phyloP scores from a whole-genome alignment of 2,113 vertebrate species.

The Proterorhinus semilunaris region DNA sequence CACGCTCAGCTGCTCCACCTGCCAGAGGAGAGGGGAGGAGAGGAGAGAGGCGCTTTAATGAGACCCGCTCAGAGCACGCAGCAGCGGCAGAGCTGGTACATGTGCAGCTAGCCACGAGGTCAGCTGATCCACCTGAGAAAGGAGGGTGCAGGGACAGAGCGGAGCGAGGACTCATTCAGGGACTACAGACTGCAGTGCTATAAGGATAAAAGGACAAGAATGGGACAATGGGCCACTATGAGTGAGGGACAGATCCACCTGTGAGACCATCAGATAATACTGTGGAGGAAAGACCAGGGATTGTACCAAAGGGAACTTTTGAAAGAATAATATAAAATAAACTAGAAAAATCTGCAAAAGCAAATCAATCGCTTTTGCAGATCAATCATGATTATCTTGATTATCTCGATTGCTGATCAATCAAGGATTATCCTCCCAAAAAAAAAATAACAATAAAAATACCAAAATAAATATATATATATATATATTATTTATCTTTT shows the following conservation, averaged over 20 bases:
- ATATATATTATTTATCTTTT: background rate
- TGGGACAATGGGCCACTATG: background rate
- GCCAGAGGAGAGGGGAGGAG: slow-evolving; percentile 19
- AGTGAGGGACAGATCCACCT: slow-evolving; percentile 51
- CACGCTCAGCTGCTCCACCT: slow-evolving; percentile 89
- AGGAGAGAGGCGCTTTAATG: slow-evolving; percentile 36
- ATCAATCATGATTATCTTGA: too few species aligned
- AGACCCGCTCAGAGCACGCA: slow-evolving; percentile 34
- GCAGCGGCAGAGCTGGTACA: slow-evolving; percentile 55
- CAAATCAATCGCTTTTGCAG: too few species aligned
- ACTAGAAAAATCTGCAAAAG: background rate
- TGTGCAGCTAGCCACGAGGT: slow-evolving; percentile 62
- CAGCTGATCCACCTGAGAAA: slow-evolving; percentile 76
- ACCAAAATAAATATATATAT: background rate
- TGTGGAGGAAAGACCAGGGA: slow-evolving; percentile 12
- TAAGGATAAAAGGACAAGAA: slow-evolving; percentile 21
- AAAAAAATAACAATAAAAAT: too few species aligned
- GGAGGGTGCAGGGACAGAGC: slow-evolving; percentile 50
- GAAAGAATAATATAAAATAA: background rate
- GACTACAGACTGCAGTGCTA: slow-evolving; percentile 37
- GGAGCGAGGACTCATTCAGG: slow-evolving; percentile 47
- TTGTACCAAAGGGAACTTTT: background rate
- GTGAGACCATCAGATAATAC: slow-evolving; percentile 47
- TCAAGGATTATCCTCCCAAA: too few species aligned
- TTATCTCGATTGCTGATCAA: too few species aligned